Evolutionary conservation across 2,888 invertebrate genomes (phyloP).

Genomic region (Meghimatium bilineatum): DNA sequence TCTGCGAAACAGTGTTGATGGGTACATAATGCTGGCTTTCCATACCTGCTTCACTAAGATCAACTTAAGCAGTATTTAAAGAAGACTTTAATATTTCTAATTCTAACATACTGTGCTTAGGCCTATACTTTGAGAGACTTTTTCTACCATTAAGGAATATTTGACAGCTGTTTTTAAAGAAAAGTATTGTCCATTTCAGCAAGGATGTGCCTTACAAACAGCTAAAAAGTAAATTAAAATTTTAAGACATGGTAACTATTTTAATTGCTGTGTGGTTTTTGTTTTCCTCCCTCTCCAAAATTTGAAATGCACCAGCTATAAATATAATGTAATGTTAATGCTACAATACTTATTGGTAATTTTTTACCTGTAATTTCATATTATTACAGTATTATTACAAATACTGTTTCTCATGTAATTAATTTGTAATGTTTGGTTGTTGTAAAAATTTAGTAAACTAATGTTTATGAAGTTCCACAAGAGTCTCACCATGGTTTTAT

Average conservation of each 20-base stretch:
- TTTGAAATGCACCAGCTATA: neutral
- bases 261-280: neutral
- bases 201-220: conserved; percentile 3
- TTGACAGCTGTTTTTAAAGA: neutral
- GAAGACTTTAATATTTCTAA: too few species aligned
- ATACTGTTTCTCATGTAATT: neutral
- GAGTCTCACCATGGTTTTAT: too few species aligned
- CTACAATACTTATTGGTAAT: neutral
- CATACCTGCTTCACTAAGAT: too few species aligned
- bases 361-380: neutral
- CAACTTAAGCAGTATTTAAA: too few species aligned
- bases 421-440: neutral
- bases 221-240: neutral
- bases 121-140: too few species aligned
- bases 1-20: too few species aligned
- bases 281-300: neutral
- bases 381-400: neutral
- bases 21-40: too few species aligned
- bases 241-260: conserved; percentile 19
- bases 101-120: too few species aligned
- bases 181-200: conserved; percentile 11
- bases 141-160: neutral
- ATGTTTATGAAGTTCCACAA: neutral
- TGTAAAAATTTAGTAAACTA: neutral
- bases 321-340: neutral